phyloP scores from a whole-genome alignment of 1,140 invertebrate species.

The Caenorhabditis elegans region DNA sequence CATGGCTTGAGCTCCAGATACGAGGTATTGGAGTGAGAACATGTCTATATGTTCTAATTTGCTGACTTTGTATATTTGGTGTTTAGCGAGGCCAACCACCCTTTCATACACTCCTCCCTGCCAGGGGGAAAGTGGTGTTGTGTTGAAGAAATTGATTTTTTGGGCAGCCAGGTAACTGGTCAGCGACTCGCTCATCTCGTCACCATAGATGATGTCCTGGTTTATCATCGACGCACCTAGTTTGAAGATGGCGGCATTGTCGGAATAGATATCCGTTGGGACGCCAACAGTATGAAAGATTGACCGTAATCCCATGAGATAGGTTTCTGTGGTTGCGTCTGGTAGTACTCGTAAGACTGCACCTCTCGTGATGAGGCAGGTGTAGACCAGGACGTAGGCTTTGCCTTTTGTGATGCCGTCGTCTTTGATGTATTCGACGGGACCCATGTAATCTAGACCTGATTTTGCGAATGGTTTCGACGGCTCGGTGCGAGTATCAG shows the following conservation, averaged over 20 bases:
- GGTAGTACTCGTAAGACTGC: neutral
- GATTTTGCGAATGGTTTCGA: neutral
- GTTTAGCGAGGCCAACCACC: neutral
- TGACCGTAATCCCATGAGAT: neutral
- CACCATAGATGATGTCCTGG: neutral
- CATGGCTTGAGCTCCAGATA: neutral
- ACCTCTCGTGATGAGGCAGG: neutral
- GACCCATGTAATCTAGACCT: slow-evolving; percentile 32
- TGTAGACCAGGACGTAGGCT: no score
- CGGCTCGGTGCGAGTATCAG: neutral
- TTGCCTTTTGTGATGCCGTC: no score
- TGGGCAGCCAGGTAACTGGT: neutral
- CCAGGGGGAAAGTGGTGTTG: neutral
- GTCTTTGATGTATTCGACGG: no score
- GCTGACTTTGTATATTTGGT: neutral
- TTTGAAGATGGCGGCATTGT: neutral
- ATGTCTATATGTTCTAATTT: neutral
- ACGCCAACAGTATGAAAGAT: neutral
- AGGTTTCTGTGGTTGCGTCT: neutral
- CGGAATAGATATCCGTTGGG: neutral
- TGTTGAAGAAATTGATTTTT: neutral
- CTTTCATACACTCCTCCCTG: slow-evolving; percentile 32
- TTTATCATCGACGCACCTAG: neutral
- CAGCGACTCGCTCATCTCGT: neutral
- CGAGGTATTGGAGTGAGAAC: neutral